phyloP scores from a whole-genome alignment of 2,888 invertebrate genomes.

The Metopia argyrocephala region DNA sequence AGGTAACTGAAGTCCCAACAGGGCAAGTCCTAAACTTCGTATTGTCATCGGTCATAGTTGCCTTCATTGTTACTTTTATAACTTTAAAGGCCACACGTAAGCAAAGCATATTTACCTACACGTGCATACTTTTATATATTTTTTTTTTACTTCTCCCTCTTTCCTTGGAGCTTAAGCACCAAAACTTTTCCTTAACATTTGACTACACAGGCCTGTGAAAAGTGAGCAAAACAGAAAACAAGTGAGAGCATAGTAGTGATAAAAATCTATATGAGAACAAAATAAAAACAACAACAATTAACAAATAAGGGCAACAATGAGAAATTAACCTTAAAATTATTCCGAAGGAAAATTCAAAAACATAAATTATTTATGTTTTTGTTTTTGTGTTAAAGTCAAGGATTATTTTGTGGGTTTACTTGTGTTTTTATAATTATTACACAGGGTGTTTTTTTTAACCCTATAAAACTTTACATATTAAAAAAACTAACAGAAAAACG shows the following conservation, averaged over 20 bases:
- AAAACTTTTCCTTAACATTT: background rate
- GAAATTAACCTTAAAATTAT: constrained; percentile 61
- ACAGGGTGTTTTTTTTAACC: background rate
- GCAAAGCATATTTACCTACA: too few species aligned
- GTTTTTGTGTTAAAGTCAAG: constrained; percentile 61
- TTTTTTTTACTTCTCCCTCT: too few species aligned
- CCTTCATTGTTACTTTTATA: too few species aligned
- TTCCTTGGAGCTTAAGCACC: too few species aligned
- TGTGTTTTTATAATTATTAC: too few species aligned
- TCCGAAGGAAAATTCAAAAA: constrained; percentile 52
- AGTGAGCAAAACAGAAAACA: background rate
- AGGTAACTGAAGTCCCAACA: too few species aligned
- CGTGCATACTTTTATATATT: too few species aligned
- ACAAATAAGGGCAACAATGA: background rate
- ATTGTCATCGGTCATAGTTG: too few species aligned
- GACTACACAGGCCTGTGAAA: background rate
- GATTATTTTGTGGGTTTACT: constrained; percentile 49
- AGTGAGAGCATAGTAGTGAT: background rate
- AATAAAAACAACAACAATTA: background rate
- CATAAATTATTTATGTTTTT: constrained; percentile 65
- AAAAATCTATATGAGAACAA: background rate
- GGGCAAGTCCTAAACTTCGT: too few species aligned
- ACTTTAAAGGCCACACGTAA: too few species aligned
- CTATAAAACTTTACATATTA: too few species aligned
- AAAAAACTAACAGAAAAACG: too few species aligned